Evolutionary conservation across 2,888 invertebrate species (phyloP).

Genomic region (Oligia strigilis): DNA sequence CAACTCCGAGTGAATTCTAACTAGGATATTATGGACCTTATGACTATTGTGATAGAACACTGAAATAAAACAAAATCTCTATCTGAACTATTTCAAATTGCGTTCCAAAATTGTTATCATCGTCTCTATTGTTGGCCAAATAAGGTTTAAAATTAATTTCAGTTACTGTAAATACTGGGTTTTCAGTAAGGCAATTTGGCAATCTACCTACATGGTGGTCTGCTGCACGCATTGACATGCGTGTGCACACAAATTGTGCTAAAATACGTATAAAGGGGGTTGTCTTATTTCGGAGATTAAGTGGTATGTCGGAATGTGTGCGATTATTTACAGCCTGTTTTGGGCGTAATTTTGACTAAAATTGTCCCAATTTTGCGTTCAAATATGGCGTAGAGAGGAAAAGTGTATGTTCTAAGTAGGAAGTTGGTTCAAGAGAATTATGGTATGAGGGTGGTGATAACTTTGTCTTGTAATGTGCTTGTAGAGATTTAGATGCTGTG

Average conservation of each 20-base stretch:
- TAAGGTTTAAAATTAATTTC: conserved; percentile 39
- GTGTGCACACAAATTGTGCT: conserved; percentile 70
- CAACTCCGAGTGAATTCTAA: conserved; percentile 21
- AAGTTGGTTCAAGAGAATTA: conserved; percentile 7
- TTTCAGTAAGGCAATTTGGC: conserved; percentile 75
- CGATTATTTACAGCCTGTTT: conserved; percentile 70
- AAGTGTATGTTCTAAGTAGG: conserved; percentile 11
- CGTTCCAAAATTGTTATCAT: conserved; percentile 8
- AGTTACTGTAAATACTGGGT: conserved; percentile 10
- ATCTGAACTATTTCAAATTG: neutral
- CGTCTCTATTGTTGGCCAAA: neutral
- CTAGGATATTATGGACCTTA: conserved; percentile 46
- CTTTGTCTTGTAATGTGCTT: neutral
- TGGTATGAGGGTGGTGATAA: neutral
- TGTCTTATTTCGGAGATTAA: conserved; percentile 78
- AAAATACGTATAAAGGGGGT: conserved; percentile 68
- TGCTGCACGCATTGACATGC: conserved; percentile 69
- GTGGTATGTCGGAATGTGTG: conserved; percentile 71
- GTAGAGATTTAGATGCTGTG: conserved; percentile 2
- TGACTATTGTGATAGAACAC: conserved; percentile 12
- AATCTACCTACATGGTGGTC: conserved; percentile 68
- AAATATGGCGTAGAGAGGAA: conserved; percentile 16
- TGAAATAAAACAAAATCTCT: neutral
- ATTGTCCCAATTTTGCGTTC: conserved; percentile 43
- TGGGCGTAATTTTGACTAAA: conserved; percentile 59